Evolutionary conservation across 2,888 invertebrate genomes (phyloP).

Genomic region (Watsonalla binaria): DNA sequence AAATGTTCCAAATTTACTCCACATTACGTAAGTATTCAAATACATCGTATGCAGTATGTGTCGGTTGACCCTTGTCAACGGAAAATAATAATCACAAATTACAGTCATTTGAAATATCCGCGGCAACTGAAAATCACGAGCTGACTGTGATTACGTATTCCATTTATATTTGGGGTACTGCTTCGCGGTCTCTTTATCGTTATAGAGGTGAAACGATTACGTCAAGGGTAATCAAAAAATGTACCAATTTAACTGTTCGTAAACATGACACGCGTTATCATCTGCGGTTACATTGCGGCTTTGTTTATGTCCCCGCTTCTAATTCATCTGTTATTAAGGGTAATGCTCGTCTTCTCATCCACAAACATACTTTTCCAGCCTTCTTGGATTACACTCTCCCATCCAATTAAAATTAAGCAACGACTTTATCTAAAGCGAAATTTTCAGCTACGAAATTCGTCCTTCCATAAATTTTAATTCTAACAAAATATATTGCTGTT

Average conservation of each 20-base stretch:
- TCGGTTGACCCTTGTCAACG: background rate
- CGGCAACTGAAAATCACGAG: background rate
- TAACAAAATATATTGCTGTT: background rate
- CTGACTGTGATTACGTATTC: background rate
- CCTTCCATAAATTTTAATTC: background rate
- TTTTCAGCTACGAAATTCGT: background rate
- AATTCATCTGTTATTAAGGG: no score
- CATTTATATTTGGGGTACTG: background rate
- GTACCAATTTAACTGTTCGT: background rate
- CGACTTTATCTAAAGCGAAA: no score
- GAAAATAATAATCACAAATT: background rate
- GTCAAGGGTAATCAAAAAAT: background rate
- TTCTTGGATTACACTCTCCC: no score
- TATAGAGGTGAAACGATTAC: background rate
- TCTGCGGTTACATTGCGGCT: background rate
- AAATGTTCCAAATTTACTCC: no score
- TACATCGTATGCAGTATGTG: no score
- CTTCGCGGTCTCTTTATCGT: background rate
- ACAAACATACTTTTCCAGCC: no score
- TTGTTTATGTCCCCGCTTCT: no score
- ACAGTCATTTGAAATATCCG: background rate
- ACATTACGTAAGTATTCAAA: no score
- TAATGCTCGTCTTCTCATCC: no score
- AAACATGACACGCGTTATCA: background rate
- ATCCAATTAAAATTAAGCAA: no score